Base-by-base conservation (phyloP, 2,888 invertebrate genomes). In the Mesoligia furuncula region DNA sequence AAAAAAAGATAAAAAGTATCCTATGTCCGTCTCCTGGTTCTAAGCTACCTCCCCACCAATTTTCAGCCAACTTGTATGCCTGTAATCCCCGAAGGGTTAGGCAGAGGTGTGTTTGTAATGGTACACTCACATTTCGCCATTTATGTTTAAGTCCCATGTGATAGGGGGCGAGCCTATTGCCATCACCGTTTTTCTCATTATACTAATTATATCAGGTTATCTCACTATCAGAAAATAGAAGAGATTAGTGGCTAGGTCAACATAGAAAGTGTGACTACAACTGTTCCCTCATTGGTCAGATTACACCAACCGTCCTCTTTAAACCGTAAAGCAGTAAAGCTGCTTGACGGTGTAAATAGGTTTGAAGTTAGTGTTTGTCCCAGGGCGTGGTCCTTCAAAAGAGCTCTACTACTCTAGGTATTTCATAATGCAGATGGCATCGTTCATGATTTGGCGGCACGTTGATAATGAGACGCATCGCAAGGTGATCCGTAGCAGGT, bases 161-260 rank as follows among this genome's bases (percentile, higher is more conserved):
- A 51, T 7, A 48, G 6, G 7, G 20, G 48, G 6, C 17, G 20
- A 51, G 20, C 2, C 48, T 7, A 51, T 20, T 7, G 48, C 48
- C 20, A 51, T 7, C 48, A 51, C 20, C 48, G 2, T 7, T 17
- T 51, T 51, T 17, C 20, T 51, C 20, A 48, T 48, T 17, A 79
- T 77, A 62, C 39, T 27, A 66, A 64, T 39, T 9, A 64, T 1
- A 48, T 24, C 8, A 31, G 48, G 24, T 75, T n/a, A 65, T 70
- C 79, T n/a, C 13, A 31, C 9, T 61, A 36, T 31, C 65, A 66
- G 20, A 51, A 79, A 24, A 20, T 24, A 45, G 20, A 77, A 36
- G 17, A 48, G 65, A 54, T 77, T 57, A 65, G 65, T 11, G 27
- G 15, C 45, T 73, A 48, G 75, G 20, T 54, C 36, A 76, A 64